Base-by-base conservation (phyloP, 2,113 vertebrate genomes). In the Crotophaga sulcirostris region DNA sequence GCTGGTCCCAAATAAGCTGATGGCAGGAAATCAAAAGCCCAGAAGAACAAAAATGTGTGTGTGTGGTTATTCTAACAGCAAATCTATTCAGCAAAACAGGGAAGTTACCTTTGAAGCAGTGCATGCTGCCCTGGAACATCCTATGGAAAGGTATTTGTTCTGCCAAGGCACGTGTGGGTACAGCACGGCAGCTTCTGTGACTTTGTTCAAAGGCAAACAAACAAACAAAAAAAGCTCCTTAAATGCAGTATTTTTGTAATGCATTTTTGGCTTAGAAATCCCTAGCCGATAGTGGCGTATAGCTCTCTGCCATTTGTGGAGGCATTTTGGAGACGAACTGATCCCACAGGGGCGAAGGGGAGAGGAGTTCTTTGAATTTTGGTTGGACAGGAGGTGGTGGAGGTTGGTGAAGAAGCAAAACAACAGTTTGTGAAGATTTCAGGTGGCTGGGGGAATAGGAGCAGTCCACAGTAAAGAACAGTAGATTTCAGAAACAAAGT, bases 101-200 rank as follows among this genome's bases (percentile, higher is more conserved):
- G 47, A 60, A 62, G 70, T 73, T 91, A 31, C 36, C 34, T 82
- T 68, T 92, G 89, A 89, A 84, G 60, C 44, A 3, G 45, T 2
- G 1, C 44, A 11, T 25, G 58, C 77, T 87, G 88, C 78, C 66
- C 67, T 85, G 66, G 58, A 95, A 76, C 74, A 90, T 36, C 90
- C 94, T 34, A 4, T 90, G 88, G 88, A 84, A 94, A 72, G 69
- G 73, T 75, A 21, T 93, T 87, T 91, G 36, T 76, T 91, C 69
- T 95, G 74, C 40, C 0, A 13, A 73, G 82, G 67, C 87, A 84
- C 4, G 1, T 45, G 63, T 62, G 72, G 51, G 36, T 89, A 74
- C 84, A 79, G 89, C 76, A 47, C 40, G 87, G 80, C 64, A 81
- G 86, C 62, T 84, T 87, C 85, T 76, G 45, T 58, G 74, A 72